Base-by-base conservation (phyloP, 64 coral and sea anemone genomes). In the Montipora sp. region DNA sequence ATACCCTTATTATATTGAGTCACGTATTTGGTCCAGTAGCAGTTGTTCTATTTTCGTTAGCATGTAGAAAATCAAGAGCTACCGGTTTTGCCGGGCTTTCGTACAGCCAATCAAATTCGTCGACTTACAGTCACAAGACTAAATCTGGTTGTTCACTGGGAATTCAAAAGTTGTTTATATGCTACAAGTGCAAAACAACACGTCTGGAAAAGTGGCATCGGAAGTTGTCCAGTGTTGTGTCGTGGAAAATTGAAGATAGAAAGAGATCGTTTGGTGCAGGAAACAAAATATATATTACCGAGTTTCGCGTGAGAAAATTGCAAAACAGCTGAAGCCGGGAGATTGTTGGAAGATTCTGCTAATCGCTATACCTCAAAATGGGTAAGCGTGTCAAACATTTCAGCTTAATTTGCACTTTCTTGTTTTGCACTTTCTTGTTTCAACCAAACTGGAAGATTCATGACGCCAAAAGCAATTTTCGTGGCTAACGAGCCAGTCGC, bases 151-250 rank as follows among this genome's bases (percentile, higher is more conserved):
- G 61, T 14, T 8, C 80, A 83, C 60, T 57, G 44, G 80, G 59
- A 27, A 66, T 83, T 83, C 22, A 83, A 82, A 84, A 50, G 45
- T 70, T 84, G 43, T 84, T 84, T 84, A 50, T 84, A 2, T 84
- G 3, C 2, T n/a, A 19, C 44, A 84, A 46, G 43, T 48, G 60
- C 11, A 22, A 2, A 5, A 20, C 6, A 49, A 49, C 61, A 50
- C 80, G 59, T 59, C 18, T 50, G n/a, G 3, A 5, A 14, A 16
- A 70, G 60, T 63, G 60, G 14, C 51, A 63, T 63, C 60, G 65
- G 59, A 67, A 83, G 6, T 47, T 14, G 44, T 21, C 21, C 7
- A 83, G 53, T 63, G 36, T 77, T 47, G 46, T 49, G 11, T 3
- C 48, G 36, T 0, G 4, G 45, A 16, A n/a, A 84, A 50, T 49